Conservation (phyloP, 2,113 vertebrate species). For the Aphyosemion australe region DNA sequence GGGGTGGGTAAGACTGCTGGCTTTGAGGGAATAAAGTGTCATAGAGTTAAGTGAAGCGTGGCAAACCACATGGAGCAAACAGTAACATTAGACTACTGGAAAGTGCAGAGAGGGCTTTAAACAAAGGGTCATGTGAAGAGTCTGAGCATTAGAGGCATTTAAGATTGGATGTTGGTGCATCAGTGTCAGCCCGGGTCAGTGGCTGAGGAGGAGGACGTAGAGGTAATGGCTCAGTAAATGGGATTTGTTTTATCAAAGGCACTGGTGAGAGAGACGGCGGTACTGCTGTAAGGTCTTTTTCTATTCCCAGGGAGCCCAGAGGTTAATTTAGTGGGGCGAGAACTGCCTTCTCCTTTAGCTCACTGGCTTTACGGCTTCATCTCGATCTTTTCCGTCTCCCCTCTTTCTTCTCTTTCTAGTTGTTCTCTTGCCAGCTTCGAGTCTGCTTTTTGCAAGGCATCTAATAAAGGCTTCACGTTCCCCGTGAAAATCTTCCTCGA, state of each 20-base stretch:
- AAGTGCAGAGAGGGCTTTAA: slow-evolving; percentile 12
- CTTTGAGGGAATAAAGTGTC: slow-evolving; percentile 44
- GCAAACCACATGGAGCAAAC: slow-evolving; percentile 56
- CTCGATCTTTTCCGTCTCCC: slow-evolving; percentile 25
- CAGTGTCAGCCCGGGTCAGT: slow-evolving; percentile 71
- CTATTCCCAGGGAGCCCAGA: slow-evolving; percentile 56
- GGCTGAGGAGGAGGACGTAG: slow-evolving; percentile 43
- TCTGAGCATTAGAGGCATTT: slow-evolving; percentile 73
- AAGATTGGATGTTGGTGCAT: slow-evolving; percentile 69
- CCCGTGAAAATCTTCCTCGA: slow-evolving; percentile 18
- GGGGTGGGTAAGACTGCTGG: slow-evolving; percentile 10
- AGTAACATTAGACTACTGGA: slow-evolving; percentile 30
- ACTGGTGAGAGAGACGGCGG: slow-evolving; percentile 34
- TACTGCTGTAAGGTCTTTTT: slow-evolving; percentile 52
- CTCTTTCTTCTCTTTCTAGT: slow-evolving; percentile 6
- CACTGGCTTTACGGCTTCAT: slow-evolving; percentile 37
- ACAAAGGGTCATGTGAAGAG: slow-evolving; percentile 41
- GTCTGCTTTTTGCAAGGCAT: slow-evolving; percentile 16
- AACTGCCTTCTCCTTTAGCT: slow-evolving; percentile 37
- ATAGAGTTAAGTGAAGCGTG: slow-evolving; percentile 64
- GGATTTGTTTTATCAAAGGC: slow-evolving; percentile 72
- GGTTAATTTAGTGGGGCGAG: slow-evolving; percentile 63
- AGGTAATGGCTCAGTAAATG: slow-evolving; percentile 77
- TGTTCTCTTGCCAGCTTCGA: slow-evolving; percentile 28
- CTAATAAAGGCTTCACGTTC: slow-evolving; percentile 13